phyloP scores from a whole-genome alignment of 1,140 invertebrate species.

The Zaprionus gabonicus region DNA sequence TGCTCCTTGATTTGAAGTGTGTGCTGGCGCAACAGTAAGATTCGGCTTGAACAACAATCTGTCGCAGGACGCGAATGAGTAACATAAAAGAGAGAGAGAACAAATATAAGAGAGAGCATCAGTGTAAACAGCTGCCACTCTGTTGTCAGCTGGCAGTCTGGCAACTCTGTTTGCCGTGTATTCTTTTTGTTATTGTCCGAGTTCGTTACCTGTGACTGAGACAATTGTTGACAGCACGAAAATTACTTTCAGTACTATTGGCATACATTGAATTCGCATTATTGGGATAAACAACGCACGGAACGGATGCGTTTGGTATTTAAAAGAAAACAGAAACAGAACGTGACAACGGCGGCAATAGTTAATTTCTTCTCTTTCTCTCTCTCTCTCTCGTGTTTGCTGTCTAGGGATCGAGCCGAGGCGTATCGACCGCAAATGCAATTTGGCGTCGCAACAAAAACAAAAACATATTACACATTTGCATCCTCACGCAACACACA shows the following conservation, averaged over 20 bases:
- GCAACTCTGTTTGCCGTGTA: slow-evolving; percentile 34
- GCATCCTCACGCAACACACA: slow-evolving; percentile 61
- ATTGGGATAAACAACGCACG: slow-evolving; percentile 55
- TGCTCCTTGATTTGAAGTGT: slow-evolving; percentile 77
- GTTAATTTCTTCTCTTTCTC: not conserved
- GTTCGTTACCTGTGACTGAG: slow-evolving; percentile 75
- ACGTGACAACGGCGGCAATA: not conserved
- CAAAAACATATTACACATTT: slow-evolving; percentile 76
- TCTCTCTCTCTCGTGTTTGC: slow-evolving; percentile 13
- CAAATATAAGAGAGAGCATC: not conserved
- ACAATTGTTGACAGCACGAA: slow-evolving; percentile 84
- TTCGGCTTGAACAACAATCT: slow-evolving; percentile 84
- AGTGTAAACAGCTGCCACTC: slow-evolving; percentile 31
- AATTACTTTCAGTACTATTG: slow-evolving; percentile 77
- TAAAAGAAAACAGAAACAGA: slow-evolving; percentile 10
- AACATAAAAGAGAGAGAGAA: not conserved
- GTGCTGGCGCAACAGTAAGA: slow-evolving; percentile 80
- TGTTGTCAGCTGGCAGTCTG: slow-evolving; percentile 22
- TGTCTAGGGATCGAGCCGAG: slow-evolving; percentile 64
- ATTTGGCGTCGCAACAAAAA: slow-evolving; percentile 74
- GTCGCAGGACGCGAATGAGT: not conserved
- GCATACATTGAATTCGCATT: slow-evolving; percentile 71
- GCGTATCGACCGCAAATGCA: slow-evolving; percentile 70
- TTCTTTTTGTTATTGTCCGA: slow-evolving; percentile 26
- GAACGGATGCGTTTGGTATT: slow-evolving; percentile 27